Evolutionary conservation across 2,113 vertebrate species (phyloP).

Genomic region (Peromyscus californicus): DNA sequence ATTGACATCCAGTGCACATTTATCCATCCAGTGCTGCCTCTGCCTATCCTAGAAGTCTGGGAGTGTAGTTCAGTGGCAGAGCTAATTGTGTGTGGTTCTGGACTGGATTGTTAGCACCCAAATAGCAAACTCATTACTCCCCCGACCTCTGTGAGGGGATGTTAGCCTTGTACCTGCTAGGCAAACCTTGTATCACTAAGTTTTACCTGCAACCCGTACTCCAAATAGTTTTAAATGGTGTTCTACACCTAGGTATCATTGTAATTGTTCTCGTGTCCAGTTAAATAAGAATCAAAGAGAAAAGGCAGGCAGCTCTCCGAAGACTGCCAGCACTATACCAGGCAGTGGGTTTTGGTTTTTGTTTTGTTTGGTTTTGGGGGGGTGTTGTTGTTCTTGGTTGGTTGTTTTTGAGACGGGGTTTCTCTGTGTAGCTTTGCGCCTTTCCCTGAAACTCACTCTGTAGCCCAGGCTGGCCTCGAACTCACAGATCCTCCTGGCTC

Average conservation of each 20-base stretch:
- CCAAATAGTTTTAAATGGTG: neutral
- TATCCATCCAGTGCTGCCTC: neutral
- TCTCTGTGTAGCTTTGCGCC: too few species aligned
- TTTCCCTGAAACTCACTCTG: too few species aligned
- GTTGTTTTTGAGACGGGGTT: too few species aligned
- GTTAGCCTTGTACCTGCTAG: neutral
- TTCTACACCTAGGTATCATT: neutral
- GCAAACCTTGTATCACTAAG: neutral
- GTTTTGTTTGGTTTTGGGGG: too few species aligned
- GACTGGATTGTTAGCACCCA: neutral
- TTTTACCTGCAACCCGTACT: neutral
- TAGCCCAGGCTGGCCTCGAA: too few species aligned
- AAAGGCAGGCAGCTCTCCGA: slow-evolving; percentile 26
- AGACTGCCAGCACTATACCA: neutral
- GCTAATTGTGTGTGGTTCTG: neutral
- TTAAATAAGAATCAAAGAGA: slow-evolving; percentile 37
- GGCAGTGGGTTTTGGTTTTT: neutral
- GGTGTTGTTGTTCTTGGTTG: too few species aligned
- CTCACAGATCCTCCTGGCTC: too few species aligned
- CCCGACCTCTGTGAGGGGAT: neutral
- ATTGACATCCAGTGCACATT: neutral
- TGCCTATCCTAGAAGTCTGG: neutral
- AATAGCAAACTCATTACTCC: neutral
- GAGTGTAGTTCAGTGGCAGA: neutral
- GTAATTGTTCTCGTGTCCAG: neutral